These are phyloP conservation scores for Litoditis marina DNA, from an alignment of 2,888 invertebrate species.

Conservation along the genomic window DNA sequence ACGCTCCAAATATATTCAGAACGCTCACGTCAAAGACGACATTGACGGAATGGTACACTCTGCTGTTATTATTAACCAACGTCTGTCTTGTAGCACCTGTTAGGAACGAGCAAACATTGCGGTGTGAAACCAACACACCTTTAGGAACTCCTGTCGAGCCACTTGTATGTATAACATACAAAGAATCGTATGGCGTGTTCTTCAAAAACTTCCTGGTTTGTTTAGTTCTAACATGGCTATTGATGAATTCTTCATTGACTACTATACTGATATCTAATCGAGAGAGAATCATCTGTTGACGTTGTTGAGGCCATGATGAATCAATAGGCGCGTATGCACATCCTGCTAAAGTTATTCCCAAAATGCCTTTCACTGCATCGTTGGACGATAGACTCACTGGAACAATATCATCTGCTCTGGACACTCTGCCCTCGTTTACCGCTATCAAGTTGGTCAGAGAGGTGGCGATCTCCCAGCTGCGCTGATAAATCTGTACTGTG, in stretches of 20 bases:
- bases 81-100: slow-evolving; percentile 36
- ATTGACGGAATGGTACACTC: slow-evolving; percentile 49
- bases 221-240: no score
- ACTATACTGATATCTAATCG: neutral
- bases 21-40: slow-evolving; percentile 52
- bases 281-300: slow-evolving; percentile 10
- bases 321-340: slow-evolving; percentile 46
- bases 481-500: no score
- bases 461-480: no score
- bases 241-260: neutral
- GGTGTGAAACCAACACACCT: slow-evolving; percentile 45
- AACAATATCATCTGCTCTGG: slow-evolving; percentile 26
- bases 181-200: slow-evolving; percentile 20
- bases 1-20: slow-evolving; percentile 50
- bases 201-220: no score
- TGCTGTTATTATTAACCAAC: slow-evolving; percentile 22
- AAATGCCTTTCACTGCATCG: slow-evolving; percentile 18
- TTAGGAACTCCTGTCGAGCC: slow-evolving; percentile 58
- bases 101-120: slow-evolving; percentile 41
- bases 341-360: slow-evolving; percentile 29
- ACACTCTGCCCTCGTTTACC: neutral
- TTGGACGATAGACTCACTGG: slow-evolving; percentile 21
- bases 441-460: no score
- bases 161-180: slow-evolving; percentile 55
- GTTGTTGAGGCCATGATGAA: slow-evolving; percentile 28